Evolutionary conservation across 92 coral and sea anemone genomes (phyloP).

Genomic region (Bergia puertoricense): DNA sequence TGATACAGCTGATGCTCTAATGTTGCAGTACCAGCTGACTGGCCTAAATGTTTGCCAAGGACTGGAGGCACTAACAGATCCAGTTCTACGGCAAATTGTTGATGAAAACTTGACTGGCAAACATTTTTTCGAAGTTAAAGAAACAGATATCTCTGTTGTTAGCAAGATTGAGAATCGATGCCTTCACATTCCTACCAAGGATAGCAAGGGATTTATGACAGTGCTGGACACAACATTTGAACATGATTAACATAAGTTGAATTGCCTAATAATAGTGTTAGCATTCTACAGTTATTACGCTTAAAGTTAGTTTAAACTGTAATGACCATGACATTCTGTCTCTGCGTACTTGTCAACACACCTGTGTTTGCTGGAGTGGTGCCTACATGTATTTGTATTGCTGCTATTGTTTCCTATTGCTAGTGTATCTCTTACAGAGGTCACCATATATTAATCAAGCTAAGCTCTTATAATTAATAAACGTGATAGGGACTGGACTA

Average conservation of each 20-base stretch:
- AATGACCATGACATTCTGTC: too few species aligned
- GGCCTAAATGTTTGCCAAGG: slow-evolving; percentile 48
- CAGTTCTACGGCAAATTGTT: slow-evolving; percentile 42
- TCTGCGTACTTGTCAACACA: too few species aligned
- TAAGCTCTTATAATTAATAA: too few species aligned
- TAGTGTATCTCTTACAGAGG: too few species aligned
- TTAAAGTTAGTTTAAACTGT: too few species aligned
- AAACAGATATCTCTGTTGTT: slow-evolving; percentile 12
- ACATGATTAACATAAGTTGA: slow-evolving; percentile 36
- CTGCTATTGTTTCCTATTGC: too few species aligned
- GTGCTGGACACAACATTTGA: slow-evolving; percentile 59
- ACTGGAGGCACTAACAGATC: slow-evolving; percentile 45
- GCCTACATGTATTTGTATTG: too few species aligned
- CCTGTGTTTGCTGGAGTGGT: too few species aligned
- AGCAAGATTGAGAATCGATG: slow-evolving; percentile 42
- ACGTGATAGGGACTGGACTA: too few species aligned
- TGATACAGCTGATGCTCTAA: background rate
- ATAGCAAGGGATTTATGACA: slow-evolving; percentile 49
- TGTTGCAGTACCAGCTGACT: slow-evolving; percentile 20
- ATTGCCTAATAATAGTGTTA: background rate
- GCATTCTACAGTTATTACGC: too few species aligned
- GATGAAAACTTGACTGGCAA: slow-evolving; percentile 27
- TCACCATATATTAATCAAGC: too few species aligned
- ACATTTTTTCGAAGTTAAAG: slow-evolving; percentile 50
- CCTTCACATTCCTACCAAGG: slow-evolving; percentile 10